Percentiles rank a stretch among this genome's conserved stretches.
These are phyloP conservation scores for Bombus impatiens DNA, from an alignment of 1,140 invertebrate species.

Conservation along the genomic window DNA sequence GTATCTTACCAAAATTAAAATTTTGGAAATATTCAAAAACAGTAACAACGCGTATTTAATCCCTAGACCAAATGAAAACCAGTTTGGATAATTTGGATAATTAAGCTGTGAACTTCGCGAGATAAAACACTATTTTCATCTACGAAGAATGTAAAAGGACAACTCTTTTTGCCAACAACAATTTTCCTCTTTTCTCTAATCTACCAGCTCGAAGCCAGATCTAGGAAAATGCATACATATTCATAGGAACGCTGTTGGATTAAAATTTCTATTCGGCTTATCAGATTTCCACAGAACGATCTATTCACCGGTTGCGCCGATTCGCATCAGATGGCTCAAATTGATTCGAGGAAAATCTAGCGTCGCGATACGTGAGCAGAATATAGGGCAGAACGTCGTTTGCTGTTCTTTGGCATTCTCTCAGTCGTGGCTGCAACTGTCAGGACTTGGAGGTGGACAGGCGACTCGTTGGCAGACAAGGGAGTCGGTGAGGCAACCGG, in stretches of 20 bases:
- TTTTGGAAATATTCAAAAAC: too few relatives aligned
- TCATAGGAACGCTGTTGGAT: background rate
- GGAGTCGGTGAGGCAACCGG: background rate
- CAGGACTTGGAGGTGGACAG: background rate
- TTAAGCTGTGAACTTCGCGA: too few relatives aligned
- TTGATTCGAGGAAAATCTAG: background rate
- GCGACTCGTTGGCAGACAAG: conserved; percentile 17
- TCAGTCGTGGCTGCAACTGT: background rate
- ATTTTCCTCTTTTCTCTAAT: too few relatives aligned
- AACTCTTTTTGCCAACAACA: too few relatives aligned
- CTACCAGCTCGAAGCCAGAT: background rate
- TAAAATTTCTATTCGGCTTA: background rate
- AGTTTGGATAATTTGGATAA: too few relatives aligned
- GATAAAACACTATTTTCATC: too few relatives aligned
- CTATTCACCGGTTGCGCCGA: background rate
- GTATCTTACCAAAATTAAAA: too few relatives aligned
- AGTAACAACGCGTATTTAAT: too few relatives aligned
- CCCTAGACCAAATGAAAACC: too few relatives aligned
- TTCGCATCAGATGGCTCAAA: background rate
- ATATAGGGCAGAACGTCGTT: background rate
- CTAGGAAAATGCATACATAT: background rate
- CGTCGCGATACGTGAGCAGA: background rate
- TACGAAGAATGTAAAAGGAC: too few relatives aligned
- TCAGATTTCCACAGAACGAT: background rate
- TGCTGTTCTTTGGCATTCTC: background rate